Evolutionary conservation across 1,140 invertebrate species (phyloP).

Genomic region (Chironomus striatipennis): DNA sequence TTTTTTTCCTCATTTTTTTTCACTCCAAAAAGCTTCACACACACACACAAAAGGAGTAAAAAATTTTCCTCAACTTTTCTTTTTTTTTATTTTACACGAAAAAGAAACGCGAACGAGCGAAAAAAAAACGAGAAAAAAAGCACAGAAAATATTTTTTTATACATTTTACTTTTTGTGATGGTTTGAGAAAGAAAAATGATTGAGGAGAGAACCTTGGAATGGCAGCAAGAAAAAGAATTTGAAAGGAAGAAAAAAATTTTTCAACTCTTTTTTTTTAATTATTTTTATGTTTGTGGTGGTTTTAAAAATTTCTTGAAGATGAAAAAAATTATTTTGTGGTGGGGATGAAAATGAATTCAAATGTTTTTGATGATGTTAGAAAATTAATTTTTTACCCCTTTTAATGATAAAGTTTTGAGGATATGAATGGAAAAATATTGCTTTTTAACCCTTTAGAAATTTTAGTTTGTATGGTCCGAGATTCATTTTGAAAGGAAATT

Average conservation of each 20-base stretch:
- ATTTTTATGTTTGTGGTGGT: not conserved
- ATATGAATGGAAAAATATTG: not conserved
- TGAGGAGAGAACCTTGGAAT: not conserved
- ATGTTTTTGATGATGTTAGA: not conserved
- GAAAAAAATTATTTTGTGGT: not conserved
- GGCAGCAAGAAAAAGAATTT: not conserved
- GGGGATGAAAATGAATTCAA: not conserved
- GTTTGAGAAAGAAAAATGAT: slow-evolving; percentile 14
- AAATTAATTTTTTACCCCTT: not conserved
- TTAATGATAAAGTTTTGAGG: not conserved
- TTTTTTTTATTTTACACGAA: not conserved
- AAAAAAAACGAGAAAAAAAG: not conserved
- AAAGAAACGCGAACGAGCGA: not conserved
- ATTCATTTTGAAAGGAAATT: not conserved
- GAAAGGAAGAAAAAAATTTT: not conserved
- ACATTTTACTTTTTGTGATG: not conserved
- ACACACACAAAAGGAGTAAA: not conserved
- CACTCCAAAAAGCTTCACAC: not conserved
- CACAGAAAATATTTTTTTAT: not conserved
- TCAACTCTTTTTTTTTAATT: not conserved
- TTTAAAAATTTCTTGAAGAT: no score
- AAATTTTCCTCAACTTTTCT: not conserved
- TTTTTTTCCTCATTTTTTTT: not conserved
- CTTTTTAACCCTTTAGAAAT: not conserved
- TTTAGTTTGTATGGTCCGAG: not conserved